phyloP scores from a whole-genome alignment of 2,797 vertebrate genomes.

The Meda fulgida region DNA sequence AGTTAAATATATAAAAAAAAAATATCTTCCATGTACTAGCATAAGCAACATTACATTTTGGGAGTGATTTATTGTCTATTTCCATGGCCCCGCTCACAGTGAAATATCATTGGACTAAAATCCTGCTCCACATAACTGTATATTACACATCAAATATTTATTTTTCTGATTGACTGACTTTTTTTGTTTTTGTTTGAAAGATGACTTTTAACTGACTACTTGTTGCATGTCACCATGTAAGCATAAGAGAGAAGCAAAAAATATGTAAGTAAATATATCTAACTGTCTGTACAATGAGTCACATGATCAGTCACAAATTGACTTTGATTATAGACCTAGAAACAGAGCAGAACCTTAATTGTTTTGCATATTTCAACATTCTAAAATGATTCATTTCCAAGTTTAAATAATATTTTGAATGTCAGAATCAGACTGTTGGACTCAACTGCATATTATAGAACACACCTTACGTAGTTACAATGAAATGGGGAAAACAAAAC shows the following conservation, averaged over 20 bases:
- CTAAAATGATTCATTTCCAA: not conserved
- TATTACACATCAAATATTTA: not conserved
- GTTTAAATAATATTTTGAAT: not conserved
- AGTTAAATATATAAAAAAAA: not conserved
- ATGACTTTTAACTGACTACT: not conserved
- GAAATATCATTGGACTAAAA: not conserved
- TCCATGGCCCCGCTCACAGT: not conserved
- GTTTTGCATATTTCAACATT: not conserved
- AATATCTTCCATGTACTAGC: not conserved
- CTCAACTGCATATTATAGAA: not conserved
- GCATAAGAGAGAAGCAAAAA: not conserved
- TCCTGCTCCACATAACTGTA: conserved; percentile 2
- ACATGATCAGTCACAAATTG: not conserved
- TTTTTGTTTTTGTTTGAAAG: not conserved
- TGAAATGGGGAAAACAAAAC: not conserved
- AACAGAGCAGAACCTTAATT: not conserved
- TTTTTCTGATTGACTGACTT: not conserved
- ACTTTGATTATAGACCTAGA: not conserved
- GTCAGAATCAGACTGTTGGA: not conserved
- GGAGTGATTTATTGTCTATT: not conserved
- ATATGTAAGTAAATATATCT: not conserved
- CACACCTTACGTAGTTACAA: not conserved
- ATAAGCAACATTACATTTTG: not conserved
- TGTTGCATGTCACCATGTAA: not conserved
- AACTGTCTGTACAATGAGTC: not conserved